These are phyloP conservation scores for Tyrannus savana DNA, from an alignment of 2,113 vertebrate genomes.

Conservation along the genomic window DNA sequence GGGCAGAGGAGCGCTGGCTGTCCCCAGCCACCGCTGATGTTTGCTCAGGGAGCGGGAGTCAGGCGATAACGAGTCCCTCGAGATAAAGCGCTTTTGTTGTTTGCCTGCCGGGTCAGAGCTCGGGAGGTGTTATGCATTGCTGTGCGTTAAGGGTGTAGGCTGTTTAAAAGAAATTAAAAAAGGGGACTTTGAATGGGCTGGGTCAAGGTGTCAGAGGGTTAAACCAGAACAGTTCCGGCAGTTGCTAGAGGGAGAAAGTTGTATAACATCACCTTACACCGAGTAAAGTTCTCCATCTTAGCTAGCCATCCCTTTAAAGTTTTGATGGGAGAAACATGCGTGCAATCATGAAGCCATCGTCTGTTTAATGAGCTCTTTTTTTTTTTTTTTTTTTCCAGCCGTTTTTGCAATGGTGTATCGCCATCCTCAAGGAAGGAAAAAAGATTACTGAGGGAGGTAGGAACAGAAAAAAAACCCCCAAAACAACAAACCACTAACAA, in stretches of 20 bases:
- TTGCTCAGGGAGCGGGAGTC: conserved; percentile 30
- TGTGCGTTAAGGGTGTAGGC: conserved; percentile 23
- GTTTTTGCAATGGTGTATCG: conserved; percentile 8
- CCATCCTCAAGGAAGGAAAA: conserved; percentile 44
- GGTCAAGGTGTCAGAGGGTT: conserved; percentile 25
- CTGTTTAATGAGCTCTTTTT: background rate
- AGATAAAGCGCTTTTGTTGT: conserved; percentile 40
- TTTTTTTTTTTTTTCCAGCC: too few relatives aligned
- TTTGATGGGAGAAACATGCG: background rate
- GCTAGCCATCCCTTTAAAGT: background rate
- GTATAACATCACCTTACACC: background rate
- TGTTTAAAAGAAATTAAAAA: background rate
- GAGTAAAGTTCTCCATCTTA: background rate
- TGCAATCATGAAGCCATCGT: background rate
- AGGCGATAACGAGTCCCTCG: background rate
- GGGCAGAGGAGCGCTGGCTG: background rate
- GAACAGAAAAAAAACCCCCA: too few relatives aligned
- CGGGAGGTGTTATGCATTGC: background rate
- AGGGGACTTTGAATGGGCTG: conserved; percentile 55
- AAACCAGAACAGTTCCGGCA: background rate
- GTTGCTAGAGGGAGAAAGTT: background rate
- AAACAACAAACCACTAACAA: too few relatives aligned
- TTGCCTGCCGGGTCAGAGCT: background rate
- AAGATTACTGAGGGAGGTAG: background rate
- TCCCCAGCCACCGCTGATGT: background rate